Percentiles rank a stretch among this genome's conserved stretches.
Conservation (phyloP, 2,113 vertebrate species). For the Mirza zaza region DNA sequence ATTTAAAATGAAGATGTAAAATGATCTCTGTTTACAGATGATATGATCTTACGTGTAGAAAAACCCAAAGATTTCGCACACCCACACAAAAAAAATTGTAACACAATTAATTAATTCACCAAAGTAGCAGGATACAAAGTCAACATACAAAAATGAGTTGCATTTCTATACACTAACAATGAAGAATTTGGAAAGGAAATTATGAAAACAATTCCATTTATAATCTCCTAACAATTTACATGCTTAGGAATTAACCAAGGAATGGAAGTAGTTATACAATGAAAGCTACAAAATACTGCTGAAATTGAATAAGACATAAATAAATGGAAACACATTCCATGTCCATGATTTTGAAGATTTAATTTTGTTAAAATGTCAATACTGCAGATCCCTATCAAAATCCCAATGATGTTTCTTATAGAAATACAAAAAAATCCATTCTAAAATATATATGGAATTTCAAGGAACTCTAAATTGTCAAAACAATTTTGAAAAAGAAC, state of each 20-base stretch:
- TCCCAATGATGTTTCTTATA: not conserved
- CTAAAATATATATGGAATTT: not conserved
- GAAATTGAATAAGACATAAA: not conserved
- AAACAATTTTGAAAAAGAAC: not conserved
- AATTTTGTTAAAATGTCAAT: not conserved
- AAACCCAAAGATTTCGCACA: not conserved
- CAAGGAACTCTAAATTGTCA: not conserved
- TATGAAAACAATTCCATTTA: not conserved
- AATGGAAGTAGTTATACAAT: not conserved
- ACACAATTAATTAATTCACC: not conserved
- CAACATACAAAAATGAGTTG: not conserved
- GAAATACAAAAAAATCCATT: not conserved
- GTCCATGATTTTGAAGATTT: not conserved
- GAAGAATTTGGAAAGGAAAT: not conserved
- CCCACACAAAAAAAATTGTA: not conserved
- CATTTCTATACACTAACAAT: not conserved
- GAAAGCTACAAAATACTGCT: not conserved
- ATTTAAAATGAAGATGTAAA: not conserved
- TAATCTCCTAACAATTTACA: not conserved
- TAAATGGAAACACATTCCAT: not conserved
- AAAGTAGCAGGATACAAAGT: not conserved
- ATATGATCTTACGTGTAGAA: not conserved
- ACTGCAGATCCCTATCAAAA: not conserved
- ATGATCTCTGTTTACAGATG: not conserved
- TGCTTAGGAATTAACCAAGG: not conserved